phyloP scores from a whole-genome alignment of 2,797 vertebrate genomes.

The Loris lydekkerianus region DNA sequence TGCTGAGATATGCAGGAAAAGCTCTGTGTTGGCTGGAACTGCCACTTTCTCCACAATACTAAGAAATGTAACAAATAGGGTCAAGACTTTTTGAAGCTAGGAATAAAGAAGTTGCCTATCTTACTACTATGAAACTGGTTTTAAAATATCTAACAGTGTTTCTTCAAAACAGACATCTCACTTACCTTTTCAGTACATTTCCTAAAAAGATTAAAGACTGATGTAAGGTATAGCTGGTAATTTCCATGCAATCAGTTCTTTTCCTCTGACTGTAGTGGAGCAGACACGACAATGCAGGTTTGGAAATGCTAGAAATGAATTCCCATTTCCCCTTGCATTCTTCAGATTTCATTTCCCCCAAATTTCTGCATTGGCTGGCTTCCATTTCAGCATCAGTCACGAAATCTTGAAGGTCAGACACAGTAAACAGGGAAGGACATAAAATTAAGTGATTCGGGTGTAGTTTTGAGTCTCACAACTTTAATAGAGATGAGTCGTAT shows the following conservation, averaged over 20 bases:
- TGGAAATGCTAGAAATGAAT: conserved; percentile 75
- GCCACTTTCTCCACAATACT: not conserved
- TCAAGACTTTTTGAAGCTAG: not conserved
- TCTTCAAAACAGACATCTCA: conserved; percentile 68
- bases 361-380: conserved; percentile 68
- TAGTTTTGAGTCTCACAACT: conserved; percentile 48
- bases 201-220: conserved; percentile 73
- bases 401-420: conserved; percentile 82
- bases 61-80: not conserved
- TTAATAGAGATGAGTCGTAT: conserved; percentile 66
- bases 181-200: conserved; percentile 82
- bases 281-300: conserved; percentile 63
- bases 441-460: conserved; percentile 75
- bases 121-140: not conserved
- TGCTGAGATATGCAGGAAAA: not conserved
- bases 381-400: conserved; percentile 78
- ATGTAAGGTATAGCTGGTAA: conserved; percentile 66
- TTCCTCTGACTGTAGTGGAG: conserved; percentile 71
- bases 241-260: conserved; percentile 74
- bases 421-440: conserved; percentile 84
- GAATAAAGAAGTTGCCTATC: not conserved
- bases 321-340: conserved; percentile 79
- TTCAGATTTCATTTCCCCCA: conserved; percentile 77
- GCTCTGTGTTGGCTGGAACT: not conserved
- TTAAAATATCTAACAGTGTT: conserved; percentile 25